Base-by-base conservation (phyloP, 2,113 vertebrate genomes). In the Eudyptes chrysolophus region DNA sequence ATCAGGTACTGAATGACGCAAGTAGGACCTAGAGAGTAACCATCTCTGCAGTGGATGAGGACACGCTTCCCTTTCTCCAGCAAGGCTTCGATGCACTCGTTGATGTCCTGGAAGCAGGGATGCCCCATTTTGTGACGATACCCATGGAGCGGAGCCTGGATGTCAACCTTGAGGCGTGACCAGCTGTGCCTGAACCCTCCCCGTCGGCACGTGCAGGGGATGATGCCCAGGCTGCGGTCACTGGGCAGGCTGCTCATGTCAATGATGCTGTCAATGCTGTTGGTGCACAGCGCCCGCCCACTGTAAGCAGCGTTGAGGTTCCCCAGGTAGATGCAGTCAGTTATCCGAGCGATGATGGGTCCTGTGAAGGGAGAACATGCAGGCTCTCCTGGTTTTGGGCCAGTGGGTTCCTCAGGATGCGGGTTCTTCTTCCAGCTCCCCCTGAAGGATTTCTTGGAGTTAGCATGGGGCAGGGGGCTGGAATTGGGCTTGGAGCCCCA, bases 1-100 rank as follows among this genome's bases (percentile, higher is more conserved):
- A 99, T 98, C 84, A 99, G 97, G 58, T 99, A 98, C 87, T 98
- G 98, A 88, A 98, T 98, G 93, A 98, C 94, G 9, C 98, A 98
- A 3, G 98, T 98, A 4, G 98, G 98, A 5, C 98, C 98, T 79
- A 98, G 97, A 8, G 98, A 99, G 81, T 98, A 99, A 17, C 98
- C 98, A 66, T 98, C 98, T 4, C 98, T 97, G 64, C 98, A 99
- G 95, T 98, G 98, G n/a, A 99, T 98, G 86, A 99, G 94, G 21
- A 98, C 98, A 18, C 97, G 97, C 86, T 98, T 98, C 93, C 98
- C 97, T 87, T 99, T 99, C 88, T 98, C 98, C 0, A 94, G 92
- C 0, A 82, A 99, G 69, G 98, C 98, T n/a, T 98, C 62, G 2
- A 98, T 98, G 96, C 98, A 99, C 76, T 98, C 97, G 12, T 99